These are phyloP conservation scores for Hippocampus zosterae DNA, from an alignment of 2,113 vertebrate species.

Conservation along the genomic window DNA sequence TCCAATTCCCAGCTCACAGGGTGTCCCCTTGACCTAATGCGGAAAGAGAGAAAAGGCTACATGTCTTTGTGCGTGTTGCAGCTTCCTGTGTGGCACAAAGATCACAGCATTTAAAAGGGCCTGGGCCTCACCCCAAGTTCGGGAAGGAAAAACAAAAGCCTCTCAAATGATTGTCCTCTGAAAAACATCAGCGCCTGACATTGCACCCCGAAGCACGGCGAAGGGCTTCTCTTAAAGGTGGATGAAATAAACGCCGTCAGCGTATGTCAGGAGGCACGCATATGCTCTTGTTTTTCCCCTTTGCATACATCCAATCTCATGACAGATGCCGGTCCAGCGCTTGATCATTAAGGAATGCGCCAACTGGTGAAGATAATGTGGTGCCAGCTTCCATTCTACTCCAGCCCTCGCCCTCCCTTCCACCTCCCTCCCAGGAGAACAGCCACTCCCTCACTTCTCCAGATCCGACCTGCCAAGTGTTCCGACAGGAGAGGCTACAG, in stretches of 20 bases:
- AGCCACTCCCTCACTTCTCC: constrained; percentile 73
- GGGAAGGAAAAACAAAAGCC: constrained; percentile 52
- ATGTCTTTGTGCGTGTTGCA: constrained; percentile 50
- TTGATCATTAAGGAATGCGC: constrained; percentile 99
- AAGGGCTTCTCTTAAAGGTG: constrained; percentile 34
- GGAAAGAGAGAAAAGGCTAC: constrained; percentile 37
- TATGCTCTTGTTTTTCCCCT: constrained; percentile 30
- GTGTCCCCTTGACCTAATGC: constrained; percentile 65
- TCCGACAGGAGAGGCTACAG: constrained; percentile 76
- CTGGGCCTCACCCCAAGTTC: constrained; percentile 47
- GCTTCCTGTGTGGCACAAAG: constrained; percentile 61
- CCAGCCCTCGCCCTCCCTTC: constrained; percentile 81
- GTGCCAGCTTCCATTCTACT: constrained; percentile 94
- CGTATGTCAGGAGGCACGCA: constrained; percentile 60
- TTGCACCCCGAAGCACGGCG: constrained; percentile 34
- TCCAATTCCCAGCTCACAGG: constrained; percentile 71
- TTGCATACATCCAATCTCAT: constrained; percentile 63
- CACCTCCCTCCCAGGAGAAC: constrained; percentile 71
- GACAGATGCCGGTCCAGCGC: constrained; percentile 92
- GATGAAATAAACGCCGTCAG: constrained; percentile 53
- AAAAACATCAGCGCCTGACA: constrained; percentile 30
- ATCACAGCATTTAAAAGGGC: constrained; percentile 62
- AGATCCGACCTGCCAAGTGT: constrained; percentile 80
- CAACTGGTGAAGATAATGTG: constrained; percentile 97
- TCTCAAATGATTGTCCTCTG: constrained; percentile 44